A percentile compares a stretch with the other conserved stretches of the same genome.
phyloP scores from a whole-genome alignment of 2,113 vertebrate genomes.

The Crotalus helleri region DNA sequence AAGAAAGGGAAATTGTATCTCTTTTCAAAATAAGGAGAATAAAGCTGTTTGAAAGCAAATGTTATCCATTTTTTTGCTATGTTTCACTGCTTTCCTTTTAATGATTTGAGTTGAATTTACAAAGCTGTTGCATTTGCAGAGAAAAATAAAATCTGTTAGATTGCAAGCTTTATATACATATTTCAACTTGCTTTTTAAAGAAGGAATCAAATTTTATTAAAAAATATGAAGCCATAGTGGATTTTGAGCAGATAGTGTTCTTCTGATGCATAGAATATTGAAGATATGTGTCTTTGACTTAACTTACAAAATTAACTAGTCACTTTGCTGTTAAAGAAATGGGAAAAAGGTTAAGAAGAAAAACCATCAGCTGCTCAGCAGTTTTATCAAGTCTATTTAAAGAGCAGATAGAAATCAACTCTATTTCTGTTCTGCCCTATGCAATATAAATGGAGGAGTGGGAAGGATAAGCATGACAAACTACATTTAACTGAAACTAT shows the following conservation, averaged over 20 bases:
- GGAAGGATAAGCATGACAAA: not conserved
- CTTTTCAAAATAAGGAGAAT: slow-evolving; percentile 53
- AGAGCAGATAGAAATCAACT: not conserved
- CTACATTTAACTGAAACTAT: not conserved
- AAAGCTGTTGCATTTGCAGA: not conserved
- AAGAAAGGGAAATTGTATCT: slow-evolving; percentile 22
- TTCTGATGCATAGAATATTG: not conserved
- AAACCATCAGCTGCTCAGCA: not conserved
- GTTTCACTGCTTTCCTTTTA: not conserved
- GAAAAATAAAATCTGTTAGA: not conserved
- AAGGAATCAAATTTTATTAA: not conserved
- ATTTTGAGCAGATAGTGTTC: not conserved
- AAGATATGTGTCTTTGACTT: not conserved
- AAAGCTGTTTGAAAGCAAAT: slow-evolving; percentile 32
- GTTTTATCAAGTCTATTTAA: not conserved
- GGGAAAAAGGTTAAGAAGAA: not conserved
- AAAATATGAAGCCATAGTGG: not conserved
- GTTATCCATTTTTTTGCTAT: slow-evolving; percentile 24
- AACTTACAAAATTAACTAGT: not conserved
- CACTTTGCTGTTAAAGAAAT: not conserved
- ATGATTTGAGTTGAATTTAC: slow-evolving; percentile 21
- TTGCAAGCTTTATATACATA: not conserved
- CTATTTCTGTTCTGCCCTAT: not conserved
- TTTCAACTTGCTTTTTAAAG: not conserved
- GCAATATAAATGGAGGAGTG: not conserved